Evolutionary conservation across 1,140 invertebrate species (phyloP).

Genomic region (Aporrectodea caliginosa): DNA sequence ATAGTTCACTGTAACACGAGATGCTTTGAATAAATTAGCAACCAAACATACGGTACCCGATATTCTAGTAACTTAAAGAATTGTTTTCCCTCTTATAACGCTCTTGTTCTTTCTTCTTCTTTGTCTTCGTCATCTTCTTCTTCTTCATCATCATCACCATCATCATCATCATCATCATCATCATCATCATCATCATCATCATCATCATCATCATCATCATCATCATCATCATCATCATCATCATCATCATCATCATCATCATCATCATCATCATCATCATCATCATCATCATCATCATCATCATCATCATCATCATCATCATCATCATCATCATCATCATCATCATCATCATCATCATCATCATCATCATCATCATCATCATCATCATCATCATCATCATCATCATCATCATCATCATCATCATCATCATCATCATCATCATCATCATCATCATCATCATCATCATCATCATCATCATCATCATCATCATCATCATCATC

Average conservation of each 20-base stretch:
- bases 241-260: slow-evolving; percentile 2
- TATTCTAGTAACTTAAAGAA: too few relatives aligned
- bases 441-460: slow-evolving; percentile 43
- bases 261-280: background rate
- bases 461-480: slow-evolving; percentile 43
- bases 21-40: too few relatives aligned
- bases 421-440: slow-evolving; percentile 36
- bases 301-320: slow-evolving; percentile 2
- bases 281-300: background rate
- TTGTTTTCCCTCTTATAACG: too few relatives aligned
- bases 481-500: slow-evolving; percentile 43
- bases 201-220: slow-evolving; percentile 3
- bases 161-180: background rate
- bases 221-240: slow-evolving; percentile 2
- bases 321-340: slow-evolving; percentile 3
- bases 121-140: too few relatives aligned
- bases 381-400: slow-evolving; percentile 24
- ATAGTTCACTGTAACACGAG: too few relatives aligned
- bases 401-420: slow-evolving; percentile 29
- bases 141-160: background rate
- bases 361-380: slow-evolving; percentile 1
- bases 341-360: slow-evolving; percentile 1
- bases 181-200: slow-evolving; percentile 2
- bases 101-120: too few relatives aligned
- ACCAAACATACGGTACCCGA: too few relatives aligned